Conservation (phyloP, 37 sponge, comb jelly and placozoan species). For the Halichondria panicea region DNA sequence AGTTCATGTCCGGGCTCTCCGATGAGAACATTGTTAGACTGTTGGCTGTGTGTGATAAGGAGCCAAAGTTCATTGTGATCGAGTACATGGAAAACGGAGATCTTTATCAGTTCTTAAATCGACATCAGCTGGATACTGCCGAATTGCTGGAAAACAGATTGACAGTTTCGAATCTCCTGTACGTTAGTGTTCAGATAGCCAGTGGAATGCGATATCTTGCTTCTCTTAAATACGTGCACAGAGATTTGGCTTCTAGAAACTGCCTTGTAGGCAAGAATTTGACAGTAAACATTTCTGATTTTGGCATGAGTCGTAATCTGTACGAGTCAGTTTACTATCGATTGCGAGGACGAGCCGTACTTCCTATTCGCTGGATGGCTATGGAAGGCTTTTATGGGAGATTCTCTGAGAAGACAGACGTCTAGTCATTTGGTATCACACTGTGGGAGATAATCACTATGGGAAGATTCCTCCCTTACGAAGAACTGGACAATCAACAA, state of each 20-base stretch:
- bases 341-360: constrained; percentile 37
- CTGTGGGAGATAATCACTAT: constrained; percentile 73
- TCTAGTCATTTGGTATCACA: constrained; percentile 69
- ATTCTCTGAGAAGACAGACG: constrained; percentile 71
- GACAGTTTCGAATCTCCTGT: constrained; percentile 20
- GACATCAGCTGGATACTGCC: constrained; percentile 23
- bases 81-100: constrained; percentile 79
- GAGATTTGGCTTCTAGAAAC: constrained; percentile 73
- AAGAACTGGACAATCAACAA: constrained; percentile 53
- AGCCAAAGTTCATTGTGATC: constrained; percentile 51
- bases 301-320: constrained; percentile 77
- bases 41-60: constrained; percentile 54
- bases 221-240: constrained; percentile 50
- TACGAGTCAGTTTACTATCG: constrained; percentile 53
- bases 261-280: constrained; percentile 71
- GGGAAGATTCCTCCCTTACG: constrained; percentile 53
- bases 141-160: not conserved
- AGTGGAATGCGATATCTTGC: constrained; percentile 71
- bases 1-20: constrained; percentile 69
- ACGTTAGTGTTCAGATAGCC: constrained; percentile 62
- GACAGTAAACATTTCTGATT: constrained; percentile 70
- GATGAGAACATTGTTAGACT: constrained; percentile 61
- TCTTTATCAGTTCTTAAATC: constrained; percentile 57
- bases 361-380: constrained; percentile 76
- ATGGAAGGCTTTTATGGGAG: constrained; percentile 68